Evolutionary conservation across 1,140 invertebrate species (phyloP).

Genomic region (Aphaenogaster rudis): DNA sequence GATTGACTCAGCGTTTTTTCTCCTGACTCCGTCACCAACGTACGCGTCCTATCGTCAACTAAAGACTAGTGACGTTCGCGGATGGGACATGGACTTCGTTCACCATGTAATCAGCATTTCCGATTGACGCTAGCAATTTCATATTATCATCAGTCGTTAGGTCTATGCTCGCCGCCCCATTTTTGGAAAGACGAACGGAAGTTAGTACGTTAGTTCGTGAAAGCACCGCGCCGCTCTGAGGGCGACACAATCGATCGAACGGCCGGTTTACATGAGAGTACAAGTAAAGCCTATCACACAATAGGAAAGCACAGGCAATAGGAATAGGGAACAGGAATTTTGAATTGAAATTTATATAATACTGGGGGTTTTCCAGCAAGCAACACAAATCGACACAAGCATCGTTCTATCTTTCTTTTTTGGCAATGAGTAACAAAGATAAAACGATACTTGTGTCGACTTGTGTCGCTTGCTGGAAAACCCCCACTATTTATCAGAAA

Average conservation of each 20-base stretch:
- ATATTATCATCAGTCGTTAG: not conserved
- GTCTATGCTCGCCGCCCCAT: not conserved
- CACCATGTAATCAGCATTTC: not conserved
- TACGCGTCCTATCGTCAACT: not conserved
- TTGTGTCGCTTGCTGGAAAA: too few relatives aligned
- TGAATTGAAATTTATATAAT: too few relatives aligned
- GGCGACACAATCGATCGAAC: not conserved
- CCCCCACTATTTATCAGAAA: too few relatives aligned
- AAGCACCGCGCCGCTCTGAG: not conserved
- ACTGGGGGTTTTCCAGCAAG: too few relatives aligned
- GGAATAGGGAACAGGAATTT: too few relatives aligned
- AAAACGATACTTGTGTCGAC: too few relatives aligned
- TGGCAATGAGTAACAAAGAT: too few relatives aligned
- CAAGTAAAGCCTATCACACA: not conserved
- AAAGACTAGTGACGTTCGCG: not conserved
- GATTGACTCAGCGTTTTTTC: conserved; percentile 2
- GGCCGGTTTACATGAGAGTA: not conserved
- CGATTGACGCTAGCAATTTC: not conserved
- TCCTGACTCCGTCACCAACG: not conserved
- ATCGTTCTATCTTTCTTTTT: too few relatives aligned
- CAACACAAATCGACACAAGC: too few relatives aligned
- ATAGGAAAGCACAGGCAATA: too few relatives aligned
- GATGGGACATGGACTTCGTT: not conserved
- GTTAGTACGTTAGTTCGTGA: not conserved
- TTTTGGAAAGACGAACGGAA: not conserved